A percentile compares a stretch with the other conserved stretches of the same genome.
Evolutionary conservation across 1,140 invertebrate genomes (phyloP).

Genomic region (Archegozetes longisetosus): DNA sequence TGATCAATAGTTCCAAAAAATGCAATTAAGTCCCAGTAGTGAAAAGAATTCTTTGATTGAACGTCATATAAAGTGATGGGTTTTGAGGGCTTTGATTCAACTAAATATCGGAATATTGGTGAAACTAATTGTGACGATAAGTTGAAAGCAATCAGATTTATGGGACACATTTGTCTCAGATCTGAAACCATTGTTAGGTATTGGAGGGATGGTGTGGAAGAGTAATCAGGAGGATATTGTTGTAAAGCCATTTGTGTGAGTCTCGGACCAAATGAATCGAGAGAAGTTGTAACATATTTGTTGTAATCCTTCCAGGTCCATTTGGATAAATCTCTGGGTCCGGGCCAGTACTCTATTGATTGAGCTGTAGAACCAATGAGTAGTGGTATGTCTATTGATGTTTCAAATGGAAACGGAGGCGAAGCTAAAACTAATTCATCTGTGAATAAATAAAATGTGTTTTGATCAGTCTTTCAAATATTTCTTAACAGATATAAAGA

Average conservation of each 20-base stretch:
- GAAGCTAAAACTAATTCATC: neutral
- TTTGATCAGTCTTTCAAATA: too few species aligned
- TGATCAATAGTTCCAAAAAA: slow-evolving; percentile 18
- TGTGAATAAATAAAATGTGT: neutral
- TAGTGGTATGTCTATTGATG: slow-evolving; percentile 1
- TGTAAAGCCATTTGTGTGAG: slow-evolving; percentile 17
- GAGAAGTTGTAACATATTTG: slow-evolving; percentile 21
- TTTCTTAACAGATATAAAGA: too few species aligned
- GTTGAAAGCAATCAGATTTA: slow-evolving; percentile 14
- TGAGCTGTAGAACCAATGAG: slow-evolving; percentile 19
- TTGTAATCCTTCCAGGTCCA: slow-evolving; percentile 21
- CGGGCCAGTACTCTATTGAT: slow-evolving; percentile 22
- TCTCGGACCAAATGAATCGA: slow-evolving; percentile 20
- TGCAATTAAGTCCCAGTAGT: slow-evolving; percentile 21
- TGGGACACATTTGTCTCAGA: slow-evolving; percentile 21
- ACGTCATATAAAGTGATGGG: slow-evolving; percentile 18
- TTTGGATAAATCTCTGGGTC: slow-evolving; percentile 16
- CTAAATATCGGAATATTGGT: slow-evolving; percentile 18
- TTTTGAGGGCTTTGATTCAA: slow-evolving; percentile 15
- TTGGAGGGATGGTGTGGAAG: slow-evolving; percentile 12
- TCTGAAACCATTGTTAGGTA: slow-evolving; percentile 22
- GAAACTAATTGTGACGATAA: slow-evolving; percentile 3
- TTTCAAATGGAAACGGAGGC: neutral
- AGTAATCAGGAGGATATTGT: slow-evolving; percentile 9
- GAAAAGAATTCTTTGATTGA: slow-evolving; percentile 19